Base-by-base conservation (phyloP, 2,888 invertebrate genomes). In the Micoletzkya japonica region DNA sequence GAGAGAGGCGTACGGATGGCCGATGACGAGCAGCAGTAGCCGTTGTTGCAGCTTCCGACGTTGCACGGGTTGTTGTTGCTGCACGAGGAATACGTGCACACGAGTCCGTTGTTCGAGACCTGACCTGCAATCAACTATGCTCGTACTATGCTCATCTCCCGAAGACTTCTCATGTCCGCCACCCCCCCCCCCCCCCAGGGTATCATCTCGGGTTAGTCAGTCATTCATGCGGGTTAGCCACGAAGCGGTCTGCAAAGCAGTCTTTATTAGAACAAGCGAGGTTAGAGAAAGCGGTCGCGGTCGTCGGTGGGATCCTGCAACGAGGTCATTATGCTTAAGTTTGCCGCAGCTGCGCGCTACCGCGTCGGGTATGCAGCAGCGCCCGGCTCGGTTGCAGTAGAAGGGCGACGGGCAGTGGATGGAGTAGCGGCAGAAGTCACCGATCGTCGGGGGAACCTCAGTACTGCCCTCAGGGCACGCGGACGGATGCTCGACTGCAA, bases 31-130 rank as follows among this genome's bases (percentile, higher is more conserved):
- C 84, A 84, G 75, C 84, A 84, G 73, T 83, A 82, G 72, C 83
- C 84, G 70, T 84, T 82, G 80, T 84, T 84, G 72, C 84, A 84
- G 67, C 79, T 82, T 73, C 84, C 84, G 60, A 73, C 67, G 36
- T 74, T 75, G 78, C 84, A 84, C 17, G 83, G 83, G 67, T 80
- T 81, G 26, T 73, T 72, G 75, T 76, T 78, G 64, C 82, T 81
- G 77, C 84, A 84, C 60, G 78, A 78, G 56, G 80, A 75, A 77
- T 77, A 84, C n/a, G 82, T 82, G 73, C 83, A 84, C 54, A 82
- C 76, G 63, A 84, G 74, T 70, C 82, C 82, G 71, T 70, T 74
- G 56, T 75, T 67, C 70, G 72, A 72, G 30, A 64, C 64, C 36
- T 64, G 52, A 24, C 64, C 54, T 64, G 54, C 17, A 64, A 52